Evolutionary conservation across 2,797 vertebrate genomes (phyloP).

Genomic region (Emydoidea blandingii): DNA sequence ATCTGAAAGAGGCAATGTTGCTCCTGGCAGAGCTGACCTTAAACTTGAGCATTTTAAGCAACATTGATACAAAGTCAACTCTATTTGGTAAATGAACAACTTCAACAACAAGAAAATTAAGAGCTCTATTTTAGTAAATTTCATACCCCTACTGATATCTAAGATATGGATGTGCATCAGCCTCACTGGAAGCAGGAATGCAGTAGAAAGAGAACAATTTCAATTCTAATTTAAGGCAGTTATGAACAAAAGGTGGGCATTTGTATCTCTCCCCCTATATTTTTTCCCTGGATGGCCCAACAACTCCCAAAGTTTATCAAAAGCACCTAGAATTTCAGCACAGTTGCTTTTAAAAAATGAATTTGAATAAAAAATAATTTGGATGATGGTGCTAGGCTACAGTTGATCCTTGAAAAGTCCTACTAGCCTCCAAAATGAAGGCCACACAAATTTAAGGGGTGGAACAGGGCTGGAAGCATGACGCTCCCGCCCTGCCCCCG

Average conservation of each 20-base stretch:
- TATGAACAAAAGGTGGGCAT: background rate
- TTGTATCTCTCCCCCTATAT: background rate
- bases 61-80: background rate
- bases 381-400: background rate
- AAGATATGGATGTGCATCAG: background rate
- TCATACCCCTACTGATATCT: background rate
- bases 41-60: background rate
- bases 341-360: background rate
- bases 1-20: accelerated
- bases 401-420: background rate
- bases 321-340: background rate
- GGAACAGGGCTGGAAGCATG: too few species aligned
- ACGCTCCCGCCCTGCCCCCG: too few species aligned
- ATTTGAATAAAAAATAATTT: background rate
- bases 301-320: background rate
- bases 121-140: background rate
- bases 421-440: background rate
- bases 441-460: background rate
- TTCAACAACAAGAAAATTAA: background rate
- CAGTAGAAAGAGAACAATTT: background rate
- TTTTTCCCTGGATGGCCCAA: background rate
- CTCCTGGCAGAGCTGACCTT: background rate
- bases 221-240: background rate
- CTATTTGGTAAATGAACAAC: background rate
- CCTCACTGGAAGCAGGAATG: background rate